Conservation (phyloP, 2,888 invertebrate genomes). For the Athrips mouffetella region DNA sequence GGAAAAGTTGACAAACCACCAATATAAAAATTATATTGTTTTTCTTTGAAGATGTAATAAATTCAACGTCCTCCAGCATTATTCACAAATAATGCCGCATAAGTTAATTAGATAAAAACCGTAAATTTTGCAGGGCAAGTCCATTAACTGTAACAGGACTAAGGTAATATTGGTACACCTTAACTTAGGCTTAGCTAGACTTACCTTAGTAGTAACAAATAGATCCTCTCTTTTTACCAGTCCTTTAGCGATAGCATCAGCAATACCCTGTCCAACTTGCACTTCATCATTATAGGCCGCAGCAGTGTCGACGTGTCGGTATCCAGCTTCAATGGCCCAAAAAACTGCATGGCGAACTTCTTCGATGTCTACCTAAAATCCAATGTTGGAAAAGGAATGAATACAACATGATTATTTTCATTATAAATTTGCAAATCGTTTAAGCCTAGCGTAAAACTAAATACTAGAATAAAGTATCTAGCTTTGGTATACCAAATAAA, state of each 20-base stretch:
- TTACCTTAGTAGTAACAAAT: slow-evolving; percentile 57
- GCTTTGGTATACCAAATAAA: too few species aligned
- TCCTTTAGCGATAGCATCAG: slow-evolving; percentile 64
- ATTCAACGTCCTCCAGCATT: too few species aligned
- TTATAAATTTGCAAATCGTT: too few species aligned
- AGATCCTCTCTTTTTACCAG: slow-evolving; percentile 60
- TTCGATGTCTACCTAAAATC: slow-evolving; percentile 38
- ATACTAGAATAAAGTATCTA: too few species aligned
- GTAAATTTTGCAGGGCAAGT: too few species aligned
- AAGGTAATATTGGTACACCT: not conserved
- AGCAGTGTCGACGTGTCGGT: slow-evolving; percentile 59
- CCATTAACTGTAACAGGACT: too few species aligned
- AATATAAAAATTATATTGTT: not conserved
- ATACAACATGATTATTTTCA: not conserved
- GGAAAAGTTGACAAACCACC: too few species aligned
- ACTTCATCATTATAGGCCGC: slow-evolving; percentile 48
- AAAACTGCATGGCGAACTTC: slow-evolving; percentile 39
- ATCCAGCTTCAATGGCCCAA: slow-evolving; percentile 51
- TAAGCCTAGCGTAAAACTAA: too few species aligned
- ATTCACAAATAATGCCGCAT: too few species aligned
- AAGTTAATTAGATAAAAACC: too few species aligned
- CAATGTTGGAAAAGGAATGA: not conserved
- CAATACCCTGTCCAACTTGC: slow-evolving; percentile 73
- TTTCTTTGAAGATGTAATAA: too few species aligned
- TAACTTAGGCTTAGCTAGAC: not conserved